phyloP scores from a whole-genome alignment of 2,888 invertebrate genomes.

The Polylopha cassiicola region DNA sequence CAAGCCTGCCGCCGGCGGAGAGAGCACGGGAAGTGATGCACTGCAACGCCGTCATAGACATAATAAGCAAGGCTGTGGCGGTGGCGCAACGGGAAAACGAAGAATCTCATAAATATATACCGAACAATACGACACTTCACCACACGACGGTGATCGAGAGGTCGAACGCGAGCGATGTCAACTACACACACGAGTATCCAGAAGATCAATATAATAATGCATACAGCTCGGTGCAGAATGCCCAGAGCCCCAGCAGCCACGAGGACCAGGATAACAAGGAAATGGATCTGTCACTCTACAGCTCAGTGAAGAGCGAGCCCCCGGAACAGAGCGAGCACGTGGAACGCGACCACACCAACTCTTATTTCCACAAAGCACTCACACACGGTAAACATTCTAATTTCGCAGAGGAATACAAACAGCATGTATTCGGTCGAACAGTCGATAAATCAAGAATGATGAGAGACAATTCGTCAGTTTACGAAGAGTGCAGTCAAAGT shows the following conservation, averaged over 20 bases:
- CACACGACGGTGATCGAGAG: conserved; percentile 57
- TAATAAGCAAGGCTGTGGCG: conserved; percentile 72
- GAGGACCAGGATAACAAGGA: conserved; percentile 67
- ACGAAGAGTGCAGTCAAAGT: conserved; percentile 79
- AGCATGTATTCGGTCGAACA: conserved; percentile 50
- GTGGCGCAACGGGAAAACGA: conserved; percentile 72
- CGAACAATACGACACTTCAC: too few species aligned
- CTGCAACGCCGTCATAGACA: conserved; percentile 73
- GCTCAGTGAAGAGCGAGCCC: conserved; percentile 60
- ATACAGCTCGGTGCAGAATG: conserved; percentile 49
- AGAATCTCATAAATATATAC: conserved; percentile 57
- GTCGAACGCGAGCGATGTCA: conserved; percentile 42
- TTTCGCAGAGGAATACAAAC: conserved; percentile 60
- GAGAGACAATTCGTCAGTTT: conserved; percentile 71
- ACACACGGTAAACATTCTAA: conserved; percentile 45
- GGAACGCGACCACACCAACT: conserved; percentile 39
- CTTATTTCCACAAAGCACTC: conserved; percentile 44
- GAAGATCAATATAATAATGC: conserved; percentile 54
- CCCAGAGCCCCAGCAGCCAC: conserved; percentile 53
- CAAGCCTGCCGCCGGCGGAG: conserved; percentile 75
- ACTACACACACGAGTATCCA: conserved; percentile 54
- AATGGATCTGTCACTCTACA: conserved; percentile 69
- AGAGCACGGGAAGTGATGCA: conserved; percentile 73
- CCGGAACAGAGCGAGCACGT: conserved; percentile 42
- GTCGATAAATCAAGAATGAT: conserved; percentile 46